phyloP scores from a whole-genome alignment of 2,113 vertebrate genomes.

The Alethe diademata region DNA sequence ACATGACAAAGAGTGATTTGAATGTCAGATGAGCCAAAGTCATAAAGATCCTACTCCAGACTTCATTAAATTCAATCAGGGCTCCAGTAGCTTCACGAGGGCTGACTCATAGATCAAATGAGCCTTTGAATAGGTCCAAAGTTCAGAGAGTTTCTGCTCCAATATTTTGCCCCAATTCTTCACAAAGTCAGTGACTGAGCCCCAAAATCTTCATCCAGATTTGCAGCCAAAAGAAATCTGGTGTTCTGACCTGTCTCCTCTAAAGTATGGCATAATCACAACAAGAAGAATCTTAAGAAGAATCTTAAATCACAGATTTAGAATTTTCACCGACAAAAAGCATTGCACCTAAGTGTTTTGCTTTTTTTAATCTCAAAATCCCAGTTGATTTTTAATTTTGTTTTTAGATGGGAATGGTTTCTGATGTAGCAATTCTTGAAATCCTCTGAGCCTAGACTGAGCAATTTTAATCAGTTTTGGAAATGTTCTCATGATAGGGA shows the following conservation, averaged over 20 bases:
- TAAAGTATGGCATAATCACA: not conserved
- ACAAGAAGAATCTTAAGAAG: not conserved
- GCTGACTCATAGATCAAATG: not conserved
- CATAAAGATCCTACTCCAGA: constrained; percentile 29
- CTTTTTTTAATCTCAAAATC: not conserved
- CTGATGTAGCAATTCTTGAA: not conserved
- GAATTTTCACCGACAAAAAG: not conserved
- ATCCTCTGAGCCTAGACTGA: not conserved
- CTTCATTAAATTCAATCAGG: constrained; percentile 32
- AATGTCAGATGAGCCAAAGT: constrained; percentile 2
- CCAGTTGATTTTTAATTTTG: not conserved
- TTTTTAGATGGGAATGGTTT: not conserved
- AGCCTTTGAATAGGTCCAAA: not conserved
- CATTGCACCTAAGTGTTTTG: not conserved
- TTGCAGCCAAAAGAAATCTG: not conserved
- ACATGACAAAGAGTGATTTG: not conserved
- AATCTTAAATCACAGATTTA: not conserved
- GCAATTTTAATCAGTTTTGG: not conserved
- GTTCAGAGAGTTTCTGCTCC: not conserved
- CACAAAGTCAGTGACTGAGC: not conserved
- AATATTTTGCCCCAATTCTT: not conserved
- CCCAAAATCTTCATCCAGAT: not conserved
- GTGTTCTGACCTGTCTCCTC: not conserved
- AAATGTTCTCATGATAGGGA: not conserved
- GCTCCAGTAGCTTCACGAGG: not conserved